Evolutionary conservation across 2,797 vertebrate species (phyloP), one percentile per base, ranked within the genome.

Genomic region (Merluccius polli): DNA sequence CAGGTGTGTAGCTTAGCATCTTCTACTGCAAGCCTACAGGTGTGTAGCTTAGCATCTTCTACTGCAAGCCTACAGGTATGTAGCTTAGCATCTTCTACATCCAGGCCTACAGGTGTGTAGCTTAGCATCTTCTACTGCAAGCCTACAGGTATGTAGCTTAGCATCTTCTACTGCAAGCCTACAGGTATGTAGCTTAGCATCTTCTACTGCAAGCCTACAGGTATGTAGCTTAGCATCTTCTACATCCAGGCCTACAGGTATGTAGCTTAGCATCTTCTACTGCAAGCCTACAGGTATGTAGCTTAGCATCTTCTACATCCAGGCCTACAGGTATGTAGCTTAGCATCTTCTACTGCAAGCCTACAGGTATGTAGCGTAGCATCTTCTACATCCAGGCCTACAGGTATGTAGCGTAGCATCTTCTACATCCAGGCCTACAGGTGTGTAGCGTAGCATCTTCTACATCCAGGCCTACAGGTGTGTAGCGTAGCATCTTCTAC

Each of bases 371-470:
- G 18, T 59, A 59, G 48, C 48, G 24, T 63, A 63, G 52, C 59
- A 13, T 65, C 59, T 0, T 27, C 6, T 13, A 27, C 10, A 2
- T 3, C 59, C 24, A 27, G 3, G n/a, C 24, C 36, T 65, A 29
- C 59, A 65, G 59, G 24, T 65, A 24, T n/a, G 36, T 65, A 65
- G 59, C 21, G 21, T 59, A 59, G 16, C 52, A 59, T n/a, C n/a
- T n/a, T n/a, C n/a, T n/a, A n/a, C n/a, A 99, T 99, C 83, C 98
- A 99, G 86, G 98, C 98, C 76, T 99, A 99, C 30, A 71, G 32
- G 31, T 33, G 6, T 36, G 33, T 36, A 65, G 59, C 59, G 12
- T 65, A 63, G 41, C 41, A 18, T 48, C 41, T 1, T 48, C 41
- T 18, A 18, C 16, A 2, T 48, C 41, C 5, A 18, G 41, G 15